Conservation (phyloP, 2,888 invertebrate species). For the Cerastis rubricosa region DNA sequence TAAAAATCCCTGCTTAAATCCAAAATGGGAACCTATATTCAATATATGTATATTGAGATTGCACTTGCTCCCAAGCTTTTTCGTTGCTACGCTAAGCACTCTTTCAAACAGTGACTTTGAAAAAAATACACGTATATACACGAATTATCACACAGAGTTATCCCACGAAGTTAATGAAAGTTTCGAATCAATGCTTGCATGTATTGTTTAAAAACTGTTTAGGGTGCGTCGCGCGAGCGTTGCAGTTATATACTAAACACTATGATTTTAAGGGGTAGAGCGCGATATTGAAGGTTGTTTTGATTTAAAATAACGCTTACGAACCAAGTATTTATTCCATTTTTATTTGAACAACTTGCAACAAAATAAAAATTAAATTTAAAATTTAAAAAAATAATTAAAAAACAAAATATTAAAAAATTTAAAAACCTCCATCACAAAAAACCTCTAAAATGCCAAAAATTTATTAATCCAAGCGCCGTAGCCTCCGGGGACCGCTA, state of each 20-base stretch:
- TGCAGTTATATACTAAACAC: background rate
- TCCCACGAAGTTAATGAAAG: background rate
- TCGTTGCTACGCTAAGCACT: background rate
- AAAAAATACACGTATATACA: too few species aligned
- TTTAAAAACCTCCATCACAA: too few species aligned
- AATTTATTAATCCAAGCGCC: too few species aligned
- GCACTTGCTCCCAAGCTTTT: background rate
- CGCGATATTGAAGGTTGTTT: background rate
- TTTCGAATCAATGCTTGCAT: background rate
- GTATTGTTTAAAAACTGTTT: background rate
- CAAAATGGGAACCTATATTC: background rate
- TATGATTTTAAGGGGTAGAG: background rate
- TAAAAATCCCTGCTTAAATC: background rate
- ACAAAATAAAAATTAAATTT: too few species aligned
- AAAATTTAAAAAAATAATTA: too few species aligned
- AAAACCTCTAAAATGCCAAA: too few species aligned
- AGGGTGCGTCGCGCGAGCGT: background rate
- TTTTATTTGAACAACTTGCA: too few species aligned
- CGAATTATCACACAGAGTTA: too few species aligned
- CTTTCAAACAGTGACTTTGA: background rate
- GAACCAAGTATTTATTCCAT: too few species aligned
- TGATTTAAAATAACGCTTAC: too few species aligned
- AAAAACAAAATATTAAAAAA: too few species aligned
- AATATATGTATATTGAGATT: background rate
- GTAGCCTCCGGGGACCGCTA: too few species aligned